Evolutionary conservation across 2,888 invertebrate genomes (phyloP).

Genomic region (Anarsia innoxiella): DNA sequence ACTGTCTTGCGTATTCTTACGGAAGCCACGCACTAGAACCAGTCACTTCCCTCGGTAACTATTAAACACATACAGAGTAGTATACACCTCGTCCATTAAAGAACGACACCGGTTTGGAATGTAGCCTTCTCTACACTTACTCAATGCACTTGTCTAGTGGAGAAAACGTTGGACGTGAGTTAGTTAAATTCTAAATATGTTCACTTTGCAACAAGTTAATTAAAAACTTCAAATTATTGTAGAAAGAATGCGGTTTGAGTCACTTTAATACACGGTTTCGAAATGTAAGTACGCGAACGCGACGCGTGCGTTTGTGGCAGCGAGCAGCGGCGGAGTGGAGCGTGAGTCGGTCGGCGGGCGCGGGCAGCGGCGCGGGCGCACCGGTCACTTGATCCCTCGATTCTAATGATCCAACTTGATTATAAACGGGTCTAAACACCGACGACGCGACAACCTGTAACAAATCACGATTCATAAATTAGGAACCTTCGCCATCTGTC

Average conservation of each 20-base stretch:
- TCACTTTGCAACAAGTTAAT: slow-evolving; percentile 29
- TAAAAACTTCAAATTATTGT: slow-evolving; percentile 26
- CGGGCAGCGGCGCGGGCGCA: slow-evolving; percentile 32
- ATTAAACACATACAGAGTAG: slow-evolving; percentile 59
- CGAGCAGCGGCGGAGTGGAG: slow-evolving; percentile 47
- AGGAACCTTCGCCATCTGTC: slow-evolving; percentile 5
- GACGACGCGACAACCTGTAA: slow-evolving; percentile 21
- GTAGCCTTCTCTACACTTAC: slow-evolving; percentile 63
- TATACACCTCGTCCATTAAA: slow-evolving; percentile 67
- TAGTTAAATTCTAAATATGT: slow-evolving; percentile 29
- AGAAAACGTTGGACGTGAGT: slow-evolving; percentile 34
- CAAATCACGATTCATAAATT: slow-evolving; percentile 6
- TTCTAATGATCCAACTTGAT: slow-evolving; percentile 34
- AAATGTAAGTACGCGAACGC: slow-evolving; percentile 21
- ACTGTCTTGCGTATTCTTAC: slow-evolving; percentile 7
- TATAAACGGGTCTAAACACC: slow-evolving; percentile 20
- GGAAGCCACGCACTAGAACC: slow-evolving; percentile 32
- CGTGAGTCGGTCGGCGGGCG: slow-evolving; percentile 20
- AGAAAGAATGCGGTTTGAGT: slow-evolving; percentile 14
- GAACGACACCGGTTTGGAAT: slow-evolving; percentile 73
- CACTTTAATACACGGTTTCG: slow-evolving; percentile 28
- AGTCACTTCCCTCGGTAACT: slow-evolving; percentile 48
- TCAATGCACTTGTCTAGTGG: slow-evolving; percentile 51
- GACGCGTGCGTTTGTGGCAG: slow-evolving; percentile 36
- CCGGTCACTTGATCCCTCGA: slow-evolving; percentile 46